Percentiles rank a stretch among this genome's conserved stretches.
phyloP scores from a whole-genome alignment of 2,797 vertebrate genomes.

The Arrhamphus sclerolepis region DNA sequence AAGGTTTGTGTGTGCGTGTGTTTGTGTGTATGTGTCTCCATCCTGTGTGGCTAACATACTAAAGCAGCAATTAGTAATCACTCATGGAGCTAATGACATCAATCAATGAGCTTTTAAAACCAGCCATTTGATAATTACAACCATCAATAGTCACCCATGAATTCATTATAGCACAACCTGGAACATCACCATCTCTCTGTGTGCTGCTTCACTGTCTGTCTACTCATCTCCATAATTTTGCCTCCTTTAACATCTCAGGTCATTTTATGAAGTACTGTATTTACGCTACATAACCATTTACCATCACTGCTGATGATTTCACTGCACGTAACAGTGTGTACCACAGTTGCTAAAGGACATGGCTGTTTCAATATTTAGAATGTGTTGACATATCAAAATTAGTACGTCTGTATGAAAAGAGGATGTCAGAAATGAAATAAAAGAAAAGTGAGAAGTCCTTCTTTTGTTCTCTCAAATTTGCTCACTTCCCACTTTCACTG shows the following conservation, averaged over 20 bases:
- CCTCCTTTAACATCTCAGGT: slow-evolving; percentile 1
- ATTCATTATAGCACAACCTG: slow-evolving; percentile 71
- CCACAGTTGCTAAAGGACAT: not conserved
- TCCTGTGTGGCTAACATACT: slow-evolving; percentile 68
- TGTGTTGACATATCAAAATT: no score
- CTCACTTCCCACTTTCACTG: slow-evolving; percentile 36
- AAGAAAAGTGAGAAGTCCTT: not conserved
- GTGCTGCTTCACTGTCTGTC: slow-evolving; percentile 8
- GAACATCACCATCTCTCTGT: not conserved
- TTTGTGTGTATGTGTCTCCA: slow-evolving; percentile 32
- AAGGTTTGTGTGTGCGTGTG: slow-evolving; percentile 22
- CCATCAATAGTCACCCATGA: slow-evolving; percentile 81
- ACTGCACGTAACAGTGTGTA: no score
- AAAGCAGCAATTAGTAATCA: slow-evolving; percentile 84
- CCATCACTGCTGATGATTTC: not conserved
- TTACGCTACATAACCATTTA: slow-evolving; percentile 3
- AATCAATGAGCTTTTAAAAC: slow-evolving; percentile 88
- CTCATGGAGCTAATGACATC: slow-evolving; percentile 86
- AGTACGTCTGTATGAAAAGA: not conserved
- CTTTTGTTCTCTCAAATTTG: slow-evolving; percentile 3
- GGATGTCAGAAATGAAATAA: slow-evolving; percentile 11
- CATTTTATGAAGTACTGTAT: not conserved
- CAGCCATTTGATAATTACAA: slow-evolving; percentile 87
- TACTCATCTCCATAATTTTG: not conserved
- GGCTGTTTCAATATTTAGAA: no score